Evolutionary conservation across 92 coral and sea anemone species (phyloP), one percentile per base, ranked within the genome.

Genomic region (Zoanthus sansibaricus): DNA sequence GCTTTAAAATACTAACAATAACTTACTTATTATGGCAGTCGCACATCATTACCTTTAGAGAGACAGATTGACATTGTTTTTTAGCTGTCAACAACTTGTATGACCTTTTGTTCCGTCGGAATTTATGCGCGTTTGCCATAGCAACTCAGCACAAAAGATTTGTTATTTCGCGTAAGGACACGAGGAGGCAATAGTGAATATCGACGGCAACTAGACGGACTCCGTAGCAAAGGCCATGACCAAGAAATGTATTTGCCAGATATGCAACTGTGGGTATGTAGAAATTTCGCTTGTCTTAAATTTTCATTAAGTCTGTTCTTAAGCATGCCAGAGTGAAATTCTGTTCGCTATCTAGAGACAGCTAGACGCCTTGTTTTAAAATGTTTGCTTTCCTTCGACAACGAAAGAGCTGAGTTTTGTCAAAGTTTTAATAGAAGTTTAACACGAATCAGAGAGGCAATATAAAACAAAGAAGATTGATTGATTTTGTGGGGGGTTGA

Each of bases 251-350:
- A 97, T 97, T 59, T 97, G 99, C 58, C 96, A 97, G 91, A 89
- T 97, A 58, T 97, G 98, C 85, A 90, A 90, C 72, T 97, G 99
- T 83, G 99, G 99, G 99, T 97, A 89, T 89, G 98, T 92, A n/a
- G 6, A 37, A 49, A 0, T 12, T 49, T 47, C 17, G 56, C 78
- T 69, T 16, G 74, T 71, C 47, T 72, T 14, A 46, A 1, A 69
- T 42, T 76, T 3, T 7, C 31, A 30, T 9, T 9, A 30, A 16
- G 2, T 62, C 69, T 7, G 3, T n/a, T 17, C 10, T 17, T 7
- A 62, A 5, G 32, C 20, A 62, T 62, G 69, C 30, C 15, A 16
- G 6, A 10, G 45, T 69, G 12, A 69, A 15, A 9, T 5, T 7
- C 14, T 69, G 46, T 31, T 10, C 4, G 46, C 7, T 67, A 31